A percentile compares a stretch with the other conserved stretches of the same genome.
These are phyloP conservation scores for Pterostichus madidus DNA, from an alignment of 2,888 invertebrate species.

Conservation along the genomic window DNA sequence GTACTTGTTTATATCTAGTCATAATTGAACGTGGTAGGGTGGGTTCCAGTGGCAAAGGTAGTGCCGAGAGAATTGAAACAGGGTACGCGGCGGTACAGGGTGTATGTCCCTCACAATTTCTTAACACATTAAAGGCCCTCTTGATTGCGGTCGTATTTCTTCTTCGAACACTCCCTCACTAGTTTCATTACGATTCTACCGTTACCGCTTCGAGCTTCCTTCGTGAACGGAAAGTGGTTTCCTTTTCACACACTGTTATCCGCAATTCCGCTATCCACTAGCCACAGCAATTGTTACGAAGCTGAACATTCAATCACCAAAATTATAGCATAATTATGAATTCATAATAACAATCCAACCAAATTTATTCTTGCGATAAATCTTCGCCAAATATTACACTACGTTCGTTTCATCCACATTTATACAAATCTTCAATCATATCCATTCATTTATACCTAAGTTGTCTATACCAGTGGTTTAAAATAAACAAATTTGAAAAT, in stretches of 20 bases:
- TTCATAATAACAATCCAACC: no score
- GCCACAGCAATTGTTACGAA: neutral
- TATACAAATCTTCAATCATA: no score
- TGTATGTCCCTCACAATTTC: slow-evolving; percentile 74
- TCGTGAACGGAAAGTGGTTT: neutral
- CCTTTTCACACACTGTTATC: no score
- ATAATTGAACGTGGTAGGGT: neutral
- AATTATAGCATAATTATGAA: no score
- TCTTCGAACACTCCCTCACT: slow-evolving; percentile 69
- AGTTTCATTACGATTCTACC: slow-evolving; percentile 62
- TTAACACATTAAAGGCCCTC: slow-evolving; percentile 76
- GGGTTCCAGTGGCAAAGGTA: neutral
- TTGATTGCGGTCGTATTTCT: slow-evolving; percentile 77
- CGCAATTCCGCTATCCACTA: neutral
- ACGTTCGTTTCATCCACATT: no score
- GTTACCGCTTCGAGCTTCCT: slow-evolving; percentile 28
- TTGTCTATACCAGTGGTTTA: no score
- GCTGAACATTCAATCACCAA: no score
- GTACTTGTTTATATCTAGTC: neutral
- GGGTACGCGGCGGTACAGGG: slow-evolving; percentile 68
- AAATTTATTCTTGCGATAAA: no score
- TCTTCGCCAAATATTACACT: no score
- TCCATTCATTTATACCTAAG: no score
- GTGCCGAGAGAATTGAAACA: slow-evolving; percentile 73
- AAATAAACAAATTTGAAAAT: no score